Percentiles rank a stretch among this genome's conserved stretches.
Conservation (phyloP, 2,888 invertebrate genomes). For the Oligia strigilis region DNA sequence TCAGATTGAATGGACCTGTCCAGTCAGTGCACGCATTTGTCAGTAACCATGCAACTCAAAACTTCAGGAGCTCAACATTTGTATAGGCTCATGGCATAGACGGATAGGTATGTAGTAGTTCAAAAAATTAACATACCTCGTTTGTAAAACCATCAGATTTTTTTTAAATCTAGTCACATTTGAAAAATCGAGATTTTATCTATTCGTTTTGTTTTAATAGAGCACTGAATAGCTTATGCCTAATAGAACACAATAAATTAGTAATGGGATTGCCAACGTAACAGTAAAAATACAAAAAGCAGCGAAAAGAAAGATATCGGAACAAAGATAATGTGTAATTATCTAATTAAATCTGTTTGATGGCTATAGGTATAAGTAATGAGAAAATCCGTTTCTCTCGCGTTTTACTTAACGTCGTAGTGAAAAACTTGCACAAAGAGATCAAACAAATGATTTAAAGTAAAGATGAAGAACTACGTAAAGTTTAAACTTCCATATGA, state of each 20-base stretch:
- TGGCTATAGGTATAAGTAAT: neutral
- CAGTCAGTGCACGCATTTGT: too few species aligned
- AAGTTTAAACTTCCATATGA: neutral
- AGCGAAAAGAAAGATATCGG: neutral
- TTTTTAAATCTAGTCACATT: neutral
- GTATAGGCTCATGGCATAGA: too few species aligned
- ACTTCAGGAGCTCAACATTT: too few species aligned
- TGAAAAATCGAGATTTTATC: neutral
- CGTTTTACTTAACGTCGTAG: neutral
- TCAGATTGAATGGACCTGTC: too few species aligned
- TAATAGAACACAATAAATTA: neutral
- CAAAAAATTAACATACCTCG: neutral
- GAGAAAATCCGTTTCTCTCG: neutral
- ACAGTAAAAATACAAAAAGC: neutral
- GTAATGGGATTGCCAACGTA: neutral
- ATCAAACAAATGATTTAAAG: neutral
- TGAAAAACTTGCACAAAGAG: neutral
- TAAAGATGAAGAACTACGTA: neutral
- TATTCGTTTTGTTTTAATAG: neutral
- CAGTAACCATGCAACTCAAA: too few species aligned
- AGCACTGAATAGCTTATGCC: neutral
- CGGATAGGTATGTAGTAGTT: neutral
- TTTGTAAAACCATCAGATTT: neutral
- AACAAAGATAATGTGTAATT: neutral
- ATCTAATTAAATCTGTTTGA: neutral